Evolutionary conservation across 2,113 vertebrate genomes (phyloP).

Genomic region (Ochotona curzoniae): DNA sequence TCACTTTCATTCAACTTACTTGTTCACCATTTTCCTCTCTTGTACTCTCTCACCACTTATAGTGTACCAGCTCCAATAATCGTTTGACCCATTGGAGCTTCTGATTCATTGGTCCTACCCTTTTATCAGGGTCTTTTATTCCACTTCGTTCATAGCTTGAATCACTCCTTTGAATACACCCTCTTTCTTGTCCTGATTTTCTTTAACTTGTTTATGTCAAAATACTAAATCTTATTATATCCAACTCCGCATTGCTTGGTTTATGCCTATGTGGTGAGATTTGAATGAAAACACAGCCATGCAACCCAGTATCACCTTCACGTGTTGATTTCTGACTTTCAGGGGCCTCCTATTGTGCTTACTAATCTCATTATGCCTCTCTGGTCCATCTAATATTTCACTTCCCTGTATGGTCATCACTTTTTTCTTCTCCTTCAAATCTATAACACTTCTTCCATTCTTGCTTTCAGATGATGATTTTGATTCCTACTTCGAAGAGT

Average conservation of each 20-base stretch:
- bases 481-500: not conserved
- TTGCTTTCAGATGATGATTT: not conserved
- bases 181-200: not conserved
- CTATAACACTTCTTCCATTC: not conserved
- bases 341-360: not conserved
- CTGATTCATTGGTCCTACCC: not conserved
- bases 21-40: too few relatives aligned
- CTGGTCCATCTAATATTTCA: not conserved
- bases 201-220: not conserved
- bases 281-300: not conserved
- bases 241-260: not conserved
- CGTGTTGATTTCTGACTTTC: not conserved
- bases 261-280: not conserved
- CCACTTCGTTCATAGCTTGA: not conserved
- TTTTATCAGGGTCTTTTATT: not conserved
- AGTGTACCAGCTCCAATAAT: not conserved
- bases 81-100: not conserved
- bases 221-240: not conserved
- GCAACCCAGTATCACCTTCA: not conserved
- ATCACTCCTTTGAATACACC: not conserved
- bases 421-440: not conserved
- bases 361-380: not conserved
- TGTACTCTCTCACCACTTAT: not conserved
- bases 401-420: not conserved
- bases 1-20: not conserved